These are phyloP conservation scores for Tetranychus truncatus DNA, from an alignment of 2,888 invertebrate genomes.

Conservation along the genomic window DNA sequence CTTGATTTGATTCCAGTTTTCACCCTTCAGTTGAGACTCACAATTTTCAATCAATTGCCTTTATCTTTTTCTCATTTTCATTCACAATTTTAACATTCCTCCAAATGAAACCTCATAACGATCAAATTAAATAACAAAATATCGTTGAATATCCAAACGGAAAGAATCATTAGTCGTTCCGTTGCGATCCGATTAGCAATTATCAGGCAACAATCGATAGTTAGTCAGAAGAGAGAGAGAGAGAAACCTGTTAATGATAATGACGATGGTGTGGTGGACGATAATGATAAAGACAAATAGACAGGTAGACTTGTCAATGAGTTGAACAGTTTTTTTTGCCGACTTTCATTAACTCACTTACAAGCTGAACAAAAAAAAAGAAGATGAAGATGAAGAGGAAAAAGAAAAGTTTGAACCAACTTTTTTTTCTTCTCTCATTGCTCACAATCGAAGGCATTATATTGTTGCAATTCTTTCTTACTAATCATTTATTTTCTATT, in stretches of 20 bases:
- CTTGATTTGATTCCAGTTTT: slow-evolving; percentile 7
- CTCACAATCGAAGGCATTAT: not conserved
- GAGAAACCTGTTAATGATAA: no score
- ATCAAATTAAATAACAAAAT: no score
- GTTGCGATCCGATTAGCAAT: not conserved
- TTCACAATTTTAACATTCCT: not conserved
- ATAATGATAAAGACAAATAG: no score
- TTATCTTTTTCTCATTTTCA: not conserved
- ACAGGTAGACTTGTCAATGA: no score
- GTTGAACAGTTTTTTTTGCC: no score
- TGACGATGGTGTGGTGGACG: no score
- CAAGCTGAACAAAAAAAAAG: not conserved
- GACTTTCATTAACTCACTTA: no score
- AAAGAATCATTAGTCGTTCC: not conserved
- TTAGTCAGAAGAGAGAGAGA: no score
- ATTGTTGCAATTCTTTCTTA: not conserved
- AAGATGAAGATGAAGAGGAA: not conserved
- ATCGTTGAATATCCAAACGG: not conserved
- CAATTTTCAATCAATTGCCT: not conserved
- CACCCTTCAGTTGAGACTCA: not conserved
- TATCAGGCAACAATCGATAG: no score
- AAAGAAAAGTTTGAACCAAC: not conserved
- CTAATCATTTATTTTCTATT: not conserved
- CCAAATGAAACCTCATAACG: no score
- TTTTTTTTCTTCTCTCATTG: not conserved